A percentile compares a stretch with the other conserved stretches of the same genome.
These are phyloP conservation scores for Volucella inflata DNA, from an alignment of 2,888 invertebrate genomes.

Conservation along the genomic window DNA sequence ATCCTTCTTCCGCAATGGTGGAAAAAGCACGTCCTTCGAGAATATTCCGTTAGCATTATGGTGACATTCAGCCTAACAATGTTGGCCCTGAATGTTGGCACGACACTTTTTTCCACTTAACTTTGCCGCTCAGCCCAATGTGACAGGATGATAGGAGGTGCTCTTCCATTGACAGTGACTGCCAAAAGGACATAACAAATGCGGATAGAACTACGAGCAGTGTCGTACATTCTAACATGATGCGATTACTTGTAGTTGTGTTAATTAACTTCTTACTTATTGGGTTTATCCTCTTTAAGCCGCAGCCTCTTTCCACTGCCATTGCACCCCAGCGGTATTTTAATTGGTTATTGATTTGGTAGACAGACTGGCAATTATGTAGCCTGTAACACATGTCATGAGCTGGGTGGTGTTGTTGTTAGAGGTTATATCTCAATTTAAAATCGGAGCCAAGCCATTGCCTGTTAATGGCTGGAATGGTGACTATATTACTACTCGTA, in stretches of 20 bases:
- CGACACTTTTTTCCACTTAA: background rate
- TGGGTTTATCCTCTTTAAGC: background rate
- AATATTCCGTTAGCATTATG: conserved; percentile 52
- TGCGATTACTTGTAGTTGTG: conserved; percentile 21
- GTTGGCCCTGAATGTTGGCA: conserved; percentile 54
- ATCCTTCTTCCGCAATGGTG: conserved; percentile 19
- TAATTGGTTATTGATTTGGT: conserved; percentile 45
- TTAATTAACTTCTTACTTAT: conserved; percentile 17
- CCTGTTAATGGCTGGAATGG: conserved; percentile 32
- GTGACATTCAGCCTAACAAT: conserved; percentile 48
- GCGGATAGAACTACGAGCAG: background rate
- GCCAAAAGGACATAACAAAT: background rate
- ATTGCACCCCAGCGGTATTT: conserved; percentile 11
- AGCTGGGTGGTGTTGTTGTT: conserved; percentile 19
- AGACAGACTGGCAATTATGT: conserved; percentile 18
- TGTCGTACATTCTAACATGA: background rate
- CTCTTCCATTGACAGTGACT: conserved; percentile 12
- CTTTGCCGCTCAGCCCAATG: background rate
- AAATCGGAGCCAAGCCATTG: conserved; percentile 14
- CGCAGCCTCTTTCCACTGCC: background rate
- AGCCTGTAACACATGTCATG: conserved; percentile 33
- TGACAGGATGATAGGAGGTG: conserved; percentile 6
- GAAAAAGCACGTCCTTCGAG: conserved; percentile 41
- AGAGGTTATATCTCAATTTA: background rate
- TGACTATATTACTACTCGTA: too few species aligned